Conservation (phyloP, 2,113 vertebrate species). For the Pollachius pollachius region DNA sequence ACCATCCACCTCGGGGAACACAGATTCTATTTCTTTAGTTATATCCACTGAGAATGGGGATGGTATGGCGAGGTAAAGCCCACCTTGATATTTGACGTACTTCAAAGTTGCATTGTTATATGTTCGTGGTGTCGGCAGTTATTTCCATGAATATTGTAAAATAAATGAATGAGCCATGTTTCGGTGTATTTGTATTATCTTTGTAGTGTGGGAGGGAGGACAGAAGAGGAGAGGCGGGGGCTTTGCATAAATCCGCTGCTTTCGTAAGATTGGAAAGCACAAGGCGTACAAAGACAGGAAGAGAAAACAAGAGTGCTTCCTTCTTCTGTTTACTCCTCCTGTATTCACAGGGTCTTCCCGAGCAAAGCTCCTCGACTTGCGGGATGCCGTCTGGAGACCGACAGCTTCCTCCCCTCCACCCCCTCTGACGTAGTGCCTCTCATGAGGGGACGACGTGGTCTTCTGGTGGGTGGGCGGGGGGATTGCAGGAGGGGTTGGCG, state of each 20-base stretch:
- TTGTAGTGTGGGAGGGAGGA: not conserved
- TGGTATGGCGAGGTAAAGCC: not conserved
- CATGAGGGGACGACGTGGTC: not conserved
- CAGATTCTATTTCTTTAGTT: not conserved
- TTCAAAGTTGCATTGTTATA: not conserved
- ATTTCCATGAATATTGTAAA: too few species aligned
- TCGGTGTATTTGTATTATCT: too few species aligned
- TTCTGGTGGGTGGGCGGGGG: not conserved
- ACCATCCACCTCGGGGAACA: not conserved
- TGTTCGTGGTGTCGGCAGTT: too few species aligned
- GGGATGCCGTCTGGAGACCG: conserved; percentile 23
- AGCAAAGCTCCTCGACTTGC: conserved; percentile 34
- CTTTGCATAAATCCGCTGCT: conserved; percentile 35
- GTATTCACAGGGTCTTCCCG: conserved; percentile 1
- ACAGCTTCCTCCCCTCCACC: not conserved
- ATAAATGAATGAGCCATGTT: too few species aligned
- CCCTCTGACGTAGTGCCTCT: conserved; percentile 3
- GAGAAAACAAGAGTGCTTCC: conserved; percentile 45
- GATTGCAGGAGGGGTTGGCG: not conserved
- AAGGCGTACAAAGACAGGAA: conserved; percentile 40
- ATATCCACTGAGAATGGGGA: not conserved
- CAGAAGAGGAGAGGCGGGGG: not conserved
- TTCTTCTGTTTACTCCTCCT: conserved; percentile 30
- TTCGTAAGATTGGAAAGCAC: conserved; percentile 29
- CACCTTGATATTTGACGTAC: conserved; percentile 6